Evolutionary conservation across 2,113 vertebrate genomes (phyloP).

Genomic region (Apteryx owenii): DNA sequence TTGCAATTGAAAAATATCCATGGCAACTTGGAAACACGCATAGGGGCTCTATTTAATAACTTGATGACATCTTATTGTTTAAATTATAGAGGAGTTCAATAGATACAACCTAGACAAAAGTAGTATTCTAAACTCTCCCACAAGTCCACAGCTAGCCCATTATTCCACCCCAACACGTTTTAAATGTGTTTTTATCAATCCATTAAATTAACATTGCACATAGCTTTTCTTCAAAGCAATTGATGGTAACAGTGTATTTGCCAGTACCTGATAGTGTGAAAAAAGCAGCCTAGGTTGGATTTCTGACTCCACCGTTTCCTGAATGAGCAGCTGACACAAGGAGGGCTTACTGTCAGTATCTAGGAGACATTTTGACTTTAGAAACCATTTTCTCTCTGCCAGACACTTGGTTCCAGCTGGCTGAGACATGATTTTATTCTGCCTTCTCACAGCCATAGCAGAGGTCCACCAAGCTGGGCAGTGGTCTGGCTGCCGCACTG

Average conservation of each 20-base stretch:
- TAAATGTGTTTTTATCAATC: background rate
- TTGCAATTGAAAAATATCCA: constrained; percentile 7
- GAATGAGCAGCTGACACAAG: constrained; percentile 6
- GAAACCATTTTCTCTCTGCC: constrained; percentile 69
- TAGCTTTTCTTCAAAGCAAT: background rate
- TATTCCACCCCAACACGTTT: background rate
- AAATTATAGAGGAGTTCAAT: background rate
- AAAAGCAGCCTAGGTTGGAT: constrained; percentile 7
- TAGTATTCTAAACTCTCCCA: background rate
- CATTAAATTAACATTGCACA: constrained; percentile 11
- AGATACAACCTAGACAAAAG: background rate
- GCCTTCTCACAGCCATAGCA: background rate
- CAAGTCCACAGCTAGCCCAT: fast-evolving
- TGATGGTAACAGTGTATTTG: background rate
- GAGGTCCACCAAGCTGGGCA: background rate
- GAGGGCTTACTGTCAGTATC: constrained; percentile 22
- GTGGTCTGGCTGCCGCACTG: background rate
- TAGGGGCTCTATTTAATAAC: background rate
- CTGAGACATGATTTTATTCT: background rate
- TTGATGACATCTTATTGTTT: background rate
- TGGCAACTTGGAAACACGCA: background rate
- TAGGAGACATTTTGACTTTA: constrained; percentile 68
- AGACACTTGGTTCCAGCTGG: constrained; percentile 21
- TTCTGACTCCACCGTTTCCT: constrained; percentile 36
- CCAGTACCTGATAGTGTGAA: background rate